Conservation (phyloP, 2,888 invertebrate genomes). For the Parascotia fuliginaria region DNA sequence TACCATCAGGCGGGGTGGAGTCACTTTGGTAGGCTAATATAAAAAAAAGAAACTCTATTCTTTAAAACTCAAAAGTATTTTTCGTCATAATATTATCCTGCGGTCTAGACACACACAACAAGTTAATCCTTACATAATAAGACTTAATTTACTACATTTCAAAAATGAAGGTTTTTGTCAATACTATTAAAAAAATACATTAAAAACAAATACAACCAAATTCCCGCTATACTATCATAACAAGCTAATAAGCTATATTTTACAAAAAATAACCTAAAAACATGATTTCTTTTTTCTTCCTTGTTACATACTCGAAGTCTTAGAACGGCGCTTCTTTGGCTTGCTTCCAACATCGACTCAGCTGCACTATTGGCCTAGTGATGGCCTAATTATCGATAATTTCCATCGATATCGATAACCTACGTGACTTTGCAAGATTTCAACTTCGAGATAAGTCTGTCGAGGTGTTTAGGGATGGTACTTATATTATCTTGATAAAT, state of each 20-base stretch:
- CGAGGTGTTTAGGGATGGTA: conserved; percentile 7
- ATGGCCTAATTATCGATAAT: conserved; percentile 39
- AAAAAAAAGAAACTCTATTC: too few relatives aligned
- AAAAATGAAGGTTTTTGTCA: too few relatives aligned
- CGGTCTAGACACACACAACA: too few relatives aligned
- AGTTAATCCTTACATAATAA: too few relatives aligned
- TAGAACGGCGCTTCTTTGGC: conserved; percentile 43
- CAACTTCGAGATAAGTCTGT: conserved; percentile 23
- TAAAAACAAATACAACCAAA: too few relatives aligned
- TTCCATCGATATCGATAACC: conserved; percentile 35
- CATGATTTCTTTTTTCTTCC: conserved; percentile 19
- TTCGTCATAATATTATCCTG: too few relatives aligned
- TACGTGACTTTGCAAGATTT: conserved; percentile 30
- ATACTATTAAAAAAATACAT: too few relatives aligned
- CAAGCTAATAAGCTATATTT: background rate
- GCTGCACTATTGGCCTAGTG: conserved; percentile 48
- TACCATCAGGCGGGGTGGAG: too few relatives aligned
- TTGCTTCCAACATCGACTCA: conserved; percentile 45
- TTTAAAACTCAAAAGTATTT: too few relatives aligned
- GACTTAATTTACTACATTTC: too few relatives aligned
- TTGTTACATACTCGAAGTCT: conserved; percentile 24
- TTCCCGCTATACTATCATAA: background rate
- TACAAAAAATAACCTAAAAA: background rate
- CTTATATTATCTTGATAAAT: background rate
- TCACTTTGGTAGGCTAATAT: too few relatives aligned